Percentiles rank a stretch among this genome's conserved stretches.
Conservation (phyloP, 2,113 vertebrate genomes). For the Nettapus auritus region DNA sequence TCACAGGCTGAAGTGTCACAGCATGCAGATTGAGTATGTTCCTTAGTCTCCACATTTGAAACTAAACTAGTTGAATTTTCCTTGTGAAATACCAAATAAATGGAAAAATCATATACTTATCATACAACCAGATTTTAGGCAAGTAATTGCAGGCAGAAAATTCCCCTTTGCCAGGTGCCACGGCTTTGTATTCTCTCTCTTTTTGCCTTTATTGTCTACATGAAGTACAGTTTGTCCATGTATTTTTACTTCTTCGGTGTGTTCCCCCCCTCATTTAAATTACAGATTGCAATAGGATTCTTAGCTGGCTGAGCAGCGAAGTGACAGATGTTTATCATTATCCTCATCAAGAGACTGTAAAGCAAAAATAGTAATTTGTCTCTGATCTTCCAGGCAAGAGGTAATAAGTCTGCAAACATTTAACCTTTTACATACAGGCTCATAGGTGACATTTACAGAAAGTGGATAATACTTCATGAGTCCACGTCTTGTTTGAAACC, state of each 20-base stretch:
- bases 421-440: constrained; percentile 75
- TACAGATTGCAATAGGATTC: constrained; percentile 75
- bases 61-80: constrained; percentile 19
- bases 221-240: constrained; percentile 14
- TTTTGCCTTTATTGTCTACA: constrained; percentile 17
- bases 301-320: constrained; percentile 71
- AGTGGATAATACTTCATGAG: constrained; percentile 49
- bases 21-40: neutral
- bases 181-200: constrained; percentile 11
- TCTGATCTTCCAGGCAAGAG: constrained; percentile 78
- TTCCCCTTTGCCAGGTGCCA: neutral
- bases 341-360: constrained; percentile 82
- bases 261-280: constrained; percentile 44
- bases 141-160: constrained; percentile 9
- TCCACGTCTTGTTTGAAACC: constrained; percentile 50
- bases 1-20: neutral
- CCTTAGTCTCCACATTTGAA: neutral
- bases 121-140: constrained; percentile 5
- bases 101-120: neutral
- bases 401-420: constrained; percentile 74
- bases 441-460: constrained; percentile 72
- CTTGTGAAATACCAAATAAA: constrained; percentile 14
- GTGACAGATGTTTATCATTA: constrained; percentile 84
- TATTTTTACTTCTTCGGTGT: constrained; percentile 14
- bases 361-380: constrained; percentile 83